Evolutionary conservation across 2,888 invertebrate genomes (phyloP).

Genomic region (Cactoblastis cactorum): DNA sequence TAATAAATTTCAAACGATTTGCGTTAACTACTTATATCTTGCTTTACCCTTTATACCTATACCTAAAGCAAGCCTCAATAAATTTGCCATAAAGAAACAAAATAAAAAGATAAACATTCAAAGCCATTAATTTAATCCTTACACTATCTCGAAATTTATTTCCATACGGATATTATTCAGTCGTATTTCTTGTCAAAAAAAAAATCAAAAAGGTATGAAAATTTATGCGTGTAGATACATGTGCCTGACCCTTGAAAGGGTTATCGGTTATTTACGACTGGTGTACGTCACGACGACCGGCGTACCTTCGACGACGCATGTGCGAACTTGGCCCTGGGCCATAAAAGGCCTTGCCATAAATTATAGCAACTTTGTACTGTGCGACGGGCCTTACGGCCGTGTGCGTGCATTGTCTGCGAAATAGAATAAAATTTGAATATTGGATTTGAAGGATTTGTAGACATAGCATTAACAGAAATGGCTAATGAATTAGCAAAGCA

Average conservation of each 20-base stretch:
- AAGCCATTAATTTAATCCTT: neutral
- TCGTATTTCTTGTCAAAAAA: slow-evolving; percentile 21
- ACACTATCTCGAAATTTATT: slow-evolving; percentile 1
- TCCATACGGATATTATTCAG: slow-evolving; percentile 2
- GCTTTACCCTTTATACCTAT: too few relatives aligned
- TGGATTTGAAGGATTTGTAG: too few relatives aligned
- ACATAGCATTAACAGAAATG: too few relatives aligned
- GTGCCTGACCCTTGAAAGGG: slow-evolving; percentile 53
- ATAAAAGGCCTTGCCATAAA: slow-evolving; percentile 64
- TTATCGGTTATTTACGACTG: slow-evolving; percentile 61
- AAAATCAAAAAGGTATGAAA: slow-evolving; percentile 22
- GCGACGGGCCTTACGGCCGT: slow-evolving; percentile 30
- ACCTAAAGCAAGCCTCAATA: neutral
- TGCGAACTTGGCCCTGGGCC: slow-evolving; percentile 62
- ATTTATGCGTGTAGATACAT: slow-evolving; percentile 37
- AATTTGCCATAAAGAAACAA: neutral
- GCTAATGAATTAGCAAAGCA: too few relatives aligned
- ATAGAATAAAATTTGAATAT: slow-evolving; percentile 25
- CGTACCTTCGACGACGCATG: slow-evolving; percentile 49
- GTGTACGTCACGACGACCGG: slow-evolving; percentile 43
- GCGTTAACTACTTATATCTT: too few relatives aligned
- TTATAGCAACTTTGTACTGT: slow-evolving; percentile 70
- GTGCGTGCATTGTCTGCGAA: slow-evolving; percentile 35
- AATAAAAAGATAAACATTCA: neutral
- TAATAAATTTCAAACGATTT: too few relatives aligned